A percentile compares a stretch with the other conserved stretches of the same genome.
These are phyloP conservation scores for Pyralis farinalis DNA, from an alignment of 2,888 invertebrate species.

Conservation along the genomic window DNA sequence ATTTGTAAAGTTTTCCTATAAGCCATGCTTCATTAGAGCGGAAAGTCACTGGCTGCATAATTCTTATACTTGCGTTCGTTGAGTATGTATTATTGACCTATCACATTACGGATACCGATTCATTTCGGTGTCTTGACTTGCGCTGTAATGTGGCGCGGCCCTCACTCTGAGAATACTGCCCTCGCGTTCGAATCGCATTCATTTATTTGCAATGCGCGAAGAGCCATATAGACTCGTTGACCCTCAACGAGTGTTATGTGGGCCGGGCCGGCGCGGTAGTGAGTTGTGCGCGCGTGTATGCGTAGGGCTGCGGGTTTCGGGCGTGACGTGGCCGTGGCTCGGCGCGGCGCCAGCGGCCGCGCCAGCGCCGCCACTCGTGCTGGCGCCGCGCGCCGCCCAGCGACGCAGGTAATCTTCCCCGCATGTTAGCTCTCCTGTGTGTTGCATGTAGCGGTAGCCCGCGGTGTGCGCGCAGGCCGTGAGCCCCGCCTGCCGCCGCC, in stretches of 20 bases:
- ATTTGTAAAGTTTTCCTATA: constrained; percentile 45
- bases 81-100: constrained; percentile 1
- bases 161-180: not conserved
- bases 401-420: constrained; percentile 84
- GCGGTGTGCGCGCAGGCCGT: constrained; percentile 87
- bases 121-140: not conserved
- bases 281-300: constrained; percentile 63
- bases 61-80: constrained; percentile 10
- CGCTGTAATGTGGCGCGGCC: constrained; percentile 59
- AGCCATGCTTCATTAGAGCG: constrained; percentile 64
- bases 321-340: constrained; percentile 89
- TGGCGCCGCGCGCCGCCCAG: constrained; percentile 87
- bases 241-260: not conserved
- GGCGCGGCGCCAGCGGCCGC: constrained; percentile 82
- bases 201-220: constrained; percentile 1
- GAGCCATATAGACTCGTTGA: not conserved
- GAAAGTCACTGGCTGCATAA: constrained; percentile 28
- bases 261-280: constrained; percentile 24
- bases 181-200: not conserved
- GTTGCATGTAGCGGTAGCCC: constrained; percentile 85
- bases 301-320: constrained; percentile 89
- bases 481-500: constrained; percentile 83
- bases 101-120: not conserved
- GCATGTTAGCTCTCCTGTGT: constrained; percentile 45
- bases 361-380: constrained; percentile 85